These are phyloP conservation scores for Dryobates pubescens DNA, from an alignment of 2,797 vertebrate genomes.

Conservation along the genomic window DNA sequence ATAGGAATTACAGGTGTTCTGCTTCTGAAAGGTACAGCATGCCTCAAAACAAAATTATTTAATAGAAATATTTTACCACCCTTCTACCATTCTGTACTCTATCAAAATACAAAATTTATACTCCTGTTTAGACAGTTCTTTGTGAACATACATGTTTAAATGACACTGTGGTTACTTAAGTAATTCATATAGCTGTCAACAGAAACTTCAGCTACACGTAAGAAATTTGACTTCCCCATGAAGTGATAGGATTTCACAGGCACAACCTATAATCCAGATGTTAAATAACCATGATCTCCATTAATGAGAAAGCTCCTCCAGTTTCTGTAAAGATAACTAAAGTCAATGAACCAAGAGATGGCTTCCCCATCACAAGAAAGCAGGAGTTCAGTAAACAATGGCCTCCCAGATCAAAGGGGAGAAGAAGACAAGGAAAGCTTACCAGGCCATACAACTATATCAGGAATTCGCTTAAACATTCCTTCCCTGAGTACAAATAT, in stretches of 20 bases:
- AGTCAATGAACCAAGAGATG: background rate
- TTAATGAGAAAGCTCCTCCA: background rate
- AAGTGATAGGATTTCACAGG: background rate
- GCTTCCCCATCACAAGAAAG: background rate
- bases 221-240: background rate
- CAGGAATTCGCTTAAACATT: constrained; percentile 91
- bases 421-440: constrained; percentile 71
- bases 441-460: constrained; percentile 98
- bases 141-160: background rate
- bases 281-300: background rate
- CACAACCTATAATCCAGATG: background rate
- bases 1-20: background rate
- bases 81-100: background rate
- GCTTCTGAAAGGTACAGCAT: background rate
- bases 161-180: background rate
- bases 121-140: background rate
- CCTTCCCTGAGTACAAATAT: constrained; percentile 97
- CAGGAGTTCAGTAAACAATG: background rate
- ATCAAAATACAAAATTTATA: background rate
- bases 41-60: background rate
- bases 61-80: background rate
- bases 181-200: background rate
- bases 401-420: background rate
- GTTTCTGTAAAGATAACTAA: background rate
- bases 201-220: background rate